Evolutionary conservation across 2,888 invertebrate species (phyloP), one percentile per base, ranked within the genome.

Genomic region (Euclidia mi): DNA sequence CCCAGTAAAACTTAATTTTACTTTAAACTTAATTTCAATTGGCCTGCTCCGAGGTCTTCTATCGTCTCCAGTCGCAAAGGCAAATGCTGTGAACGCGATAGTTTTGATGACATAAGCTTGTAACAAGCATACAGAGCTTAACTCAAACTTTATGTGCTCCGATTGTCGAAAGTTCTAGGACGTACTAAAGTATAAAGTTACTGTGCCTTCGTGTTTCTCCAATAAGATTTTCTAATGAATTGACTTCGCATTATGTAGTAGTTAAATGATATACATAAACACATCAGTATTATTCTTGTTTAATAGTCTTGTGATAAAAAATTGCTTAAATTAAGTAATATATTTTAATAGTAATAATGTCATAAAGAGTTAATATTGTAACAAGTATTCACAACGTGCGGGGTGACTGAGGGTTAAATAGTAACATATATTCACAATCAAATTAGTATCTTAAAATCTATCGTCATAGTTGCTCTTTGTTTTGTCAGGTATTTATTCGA

Each of bases 401-500:
- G 17, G 20, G 9, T 50, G 20, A 25, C 37, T 35, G 15, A 47
- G 49, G 42, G 47, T 59, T 59, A 65, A 34, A 53, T 42, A 57
- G 42, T 47, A 53, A 56, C 38, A 51, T 18, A 37, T 15, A 61
- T 59, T 53, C 45, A 69, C 57, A 60, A 53, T 41, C 28, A 25
- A 40, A 20, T 52, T 64, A 51, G 56, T 59, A 49, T 46, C 42
- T 48, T 55, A 48, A 53, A 59, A 56, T 53, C 44, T 62, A 63
- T 71, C 63, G 65, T 78, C 67, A 78, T 76, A 60, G 53, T 56
- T 62, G 66, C 63, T 67, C 71, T 63, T 53, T 6, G 1, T 10
- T 35, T 15, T 15, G n/a, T 18, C 31, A 37, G 42, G 59, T 11
- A 34, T 20, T 85, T 77, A 95, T 70, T 95, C 95, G 66, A 96